Percentiles rank a stretch among this genome's conserved stretches.
Evolutionary conservation across 92 coral and sea anemone species (phyloP).

Genomic region (Pocillopora meandrina): DNA sequence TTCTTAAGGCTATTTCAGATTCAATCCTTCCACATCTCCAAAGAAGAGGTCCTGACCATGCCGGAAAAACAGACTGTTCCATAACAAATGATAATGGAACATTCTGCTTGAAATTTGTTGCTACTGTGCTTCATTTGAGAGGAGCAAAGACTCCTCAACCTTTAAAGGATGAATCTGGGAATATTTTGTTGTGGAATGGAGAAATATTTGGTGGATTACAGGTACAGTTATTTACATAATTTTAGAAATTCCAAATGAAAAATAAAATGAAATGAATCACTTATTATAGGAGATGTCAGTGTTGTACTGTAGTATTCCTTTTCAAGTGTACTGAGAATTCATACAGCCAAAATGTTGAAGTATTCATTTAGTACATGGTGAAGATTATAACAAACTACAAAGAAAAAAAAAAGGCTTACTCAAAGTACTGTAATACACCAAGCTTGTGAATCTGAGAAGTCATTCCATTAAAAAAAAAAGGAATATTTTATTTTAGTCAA

Average conservation of each 20-base stretch:
- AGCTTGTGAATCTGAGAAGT: too few species aligned
- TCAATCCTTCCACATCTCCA: constrained; percentile 57
- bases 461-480: not conserved
- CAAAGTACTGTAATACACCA: too few species aligned
- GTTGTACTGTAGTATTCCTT: too few species aligned
- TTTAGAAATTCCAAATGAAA: not conserved
- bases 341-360: too few species aligned
- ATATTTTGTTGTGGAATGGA: constrained; percentile 93
- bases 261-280: not conserved
- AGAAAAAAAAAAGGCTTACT: not conserved
- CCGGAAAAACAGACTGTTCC: constrained; percentile 16
- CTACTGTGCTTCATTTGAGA: constrained; percentile 87
- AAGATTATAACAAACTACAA: not conserved
- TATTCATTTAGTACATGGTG: too few species aligned
- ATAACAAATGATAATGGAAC: constrained; percentile 14
- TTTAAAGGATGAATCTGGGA: constrained; percentile 65
- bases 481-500: not conserved
- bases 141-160: constrained; percentile 89
- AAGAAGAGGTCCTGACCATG: constrained; percentile 89
- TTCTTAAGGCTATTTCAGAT: constrained; percentile 48
- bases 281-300: too few species aligned
- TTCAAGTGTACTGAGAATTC: too few species aligned
- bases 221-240: constrained; percentile 25
- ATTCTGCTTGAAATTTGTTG: constrained; percentile 43
- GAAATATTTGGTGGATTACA: constrained; percentile 92